These are phyloP conservation scores for Chelon auratus DNA, from an alignment of 2,797 vertebrate genomes.

Conservation along the genomic window DNA sequence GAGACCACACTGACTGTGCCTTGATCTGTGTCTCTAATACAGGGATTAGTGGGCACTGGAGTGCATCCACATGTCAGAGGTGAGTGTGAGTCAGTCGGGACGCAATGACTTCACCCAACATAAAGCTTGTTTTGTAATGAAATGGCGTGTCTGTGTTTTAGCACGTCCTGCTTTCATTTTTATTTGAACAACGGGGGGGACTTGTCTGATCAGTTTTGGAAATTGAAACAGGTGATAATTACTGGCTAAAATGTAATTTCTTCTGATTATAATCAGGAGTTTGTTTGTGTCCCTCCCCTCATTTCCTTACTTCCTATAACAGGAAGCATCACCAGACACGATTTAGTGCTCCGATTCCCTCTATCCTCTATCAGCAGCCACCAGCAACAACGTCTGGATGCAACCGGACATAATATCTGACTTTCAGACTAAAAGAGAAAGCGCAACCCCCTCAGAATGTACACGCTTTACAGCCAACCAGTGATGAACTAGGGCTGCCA, in stretches of 20 bases:
- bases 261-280: slow-evolving; percentile 24
- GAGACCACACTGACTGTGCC: slow-evolving; percentile 27
- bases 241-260: neutral
- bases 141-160: neutral
- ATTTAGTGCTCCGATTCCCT: neutral
- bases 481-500: too few species aligned
- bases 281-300: slow-evolving; percentile 40
- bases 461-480: too few species aligned
- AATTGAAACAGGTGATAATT: neutral
- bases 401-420: neutral
- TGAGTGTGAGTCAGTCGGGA: slow-evolving; percentile 36
- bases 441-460: too few species aligned
- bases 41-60: slow-evolving; percentile 53
- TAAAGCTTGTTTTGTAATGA: slow-evolving; percentile 7
- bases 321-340: slow-evolving; percentile 21
- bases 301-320: slow-evolving; percentile 52
- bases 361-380: neutral
- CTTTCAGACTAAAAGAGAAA: too few species aligned
- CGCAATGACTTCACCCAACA: slow-evolving; percentile 14
- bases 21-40: slow-evolving; percentile 16
- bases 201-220: neutral
- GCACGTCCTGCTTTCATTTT: neutral
- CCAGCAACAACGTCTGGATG: neutral
- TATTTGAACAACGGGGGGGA: neutral
- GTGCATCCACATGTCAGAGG: slow-evolving; percentile 39